Evolutionary conservation across 2,888 invertebrate species (phyloP).

Genomic region (Portevinia maculata): DNA sequence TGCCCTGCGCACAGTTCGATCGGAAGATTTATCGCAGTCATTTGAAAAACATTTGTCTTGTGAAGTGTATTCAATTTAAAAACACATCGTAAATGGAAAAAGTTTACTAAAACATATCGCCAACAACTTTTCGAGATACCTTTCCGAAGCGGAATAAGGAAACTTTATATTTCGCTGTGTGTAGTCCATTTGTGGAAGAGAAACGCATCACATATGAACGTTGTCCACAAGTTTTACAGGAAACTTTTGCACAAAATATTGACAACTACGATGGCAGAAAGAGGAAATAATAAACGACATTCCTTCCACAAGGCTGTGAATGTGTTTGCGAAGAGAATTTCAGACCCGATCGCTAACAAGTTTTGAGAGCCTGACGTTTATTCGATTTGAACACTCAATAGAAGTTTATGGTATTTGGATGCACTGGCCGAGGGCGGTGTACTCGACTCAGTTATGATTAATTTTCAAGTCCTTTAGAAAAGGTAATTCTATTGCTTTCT

Average conservation of each 20-base stretch:
- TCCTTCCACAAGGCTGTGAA: conserved; percentile 4
- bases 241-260: conserved; percentile 66
- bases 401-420: conserved; percentile 71
- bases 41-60: conserved; percentile 71
- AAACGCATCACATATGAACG: conserved; percentile 23
- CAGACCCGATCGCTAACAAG: conserved; percentile 51
- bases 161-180: conserved; percentile 46
- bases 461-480: conserved; percentile 43
- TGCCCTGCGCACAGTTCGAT: conserved; percentile 1
- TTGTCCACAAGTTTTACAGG: conserved; percentile 32
- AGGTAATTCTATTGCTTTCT: conserved; percentile 39
- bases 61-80: conserved; percentile 71
- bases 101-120: conserved; percentile 68
- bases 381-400: conserved; percentile 73
- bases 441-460: conserved; percentile 57
- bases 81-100: conserved; percentile 65
- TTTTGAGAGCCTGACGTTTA: conserved; percentile 69
- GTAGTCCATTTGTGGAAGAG: not conserved
- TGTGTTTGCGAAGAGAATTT: conserved; percentile 34
- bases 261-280: conserved; percentile 66
- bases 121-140: conserved; percentile 66
- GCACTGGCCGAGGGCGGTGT: conserved; percentile 65
- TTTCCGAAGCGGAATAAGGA: conserved; percentile 59
- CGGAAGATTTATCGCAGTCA: conserved; percentile 67
- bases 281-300: conserved; percentile 70